Evolutionary conservation across 2,797 vertebrate species (phyloP).

Genomic region (Delichon dasypus): DNA sequence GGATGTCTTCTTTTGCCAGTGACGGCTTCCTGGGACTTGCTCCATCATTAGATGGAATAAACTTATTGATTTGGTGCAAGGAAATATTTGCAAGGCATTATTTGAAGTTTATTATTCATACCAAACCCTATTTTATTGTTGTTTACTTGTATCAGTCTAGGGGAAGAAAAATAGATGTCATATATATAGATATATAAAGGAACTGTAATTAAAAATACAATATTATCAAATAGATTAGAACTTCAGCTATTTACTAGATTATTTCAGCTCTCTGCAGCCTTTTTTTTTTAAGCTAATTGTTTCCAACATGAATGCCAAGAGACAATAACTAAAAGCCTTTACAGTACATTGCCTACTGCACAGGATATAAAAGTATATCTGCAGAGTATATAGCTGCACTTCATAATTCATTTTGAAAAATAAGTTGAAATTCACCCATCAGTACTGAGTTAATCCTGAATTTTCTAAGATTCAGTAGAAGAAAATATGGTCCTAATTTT

Average conservation of each 20-base stretch:
- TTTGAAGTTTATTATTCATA: background rate
- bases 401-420: background rate
- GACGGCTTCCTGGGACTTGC: background rate
- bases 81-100: background rate
- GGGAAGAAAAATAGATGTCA: background rate
- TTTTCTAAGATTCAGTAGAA: constrained; percentile 3
- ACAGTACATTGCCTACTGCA: background rate
- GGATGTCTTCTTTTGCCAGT: background rate
- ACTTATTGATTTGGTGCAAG: background rate
- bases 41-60: background rate
- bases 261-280: background rate
- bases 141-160: background rate
- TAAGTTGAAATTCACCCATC: background rate
- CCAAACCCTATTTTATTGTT: background rate
- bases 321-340: background rate
- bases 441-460: background rate
- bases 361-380: background rate
- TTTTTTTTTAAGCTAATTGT: background rate
- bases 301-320: background rate
- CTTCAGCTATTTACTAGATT: background rate
- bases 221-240: background rate
- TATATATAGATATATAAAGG: background rate
- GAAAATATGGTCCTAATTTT: background rate
- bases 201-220: background rate
- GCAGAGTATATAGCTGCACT: background rate